Conservation (phyloP, 2,113 vertebrate genomes). For the Entelurus aequoreus region DNA sequence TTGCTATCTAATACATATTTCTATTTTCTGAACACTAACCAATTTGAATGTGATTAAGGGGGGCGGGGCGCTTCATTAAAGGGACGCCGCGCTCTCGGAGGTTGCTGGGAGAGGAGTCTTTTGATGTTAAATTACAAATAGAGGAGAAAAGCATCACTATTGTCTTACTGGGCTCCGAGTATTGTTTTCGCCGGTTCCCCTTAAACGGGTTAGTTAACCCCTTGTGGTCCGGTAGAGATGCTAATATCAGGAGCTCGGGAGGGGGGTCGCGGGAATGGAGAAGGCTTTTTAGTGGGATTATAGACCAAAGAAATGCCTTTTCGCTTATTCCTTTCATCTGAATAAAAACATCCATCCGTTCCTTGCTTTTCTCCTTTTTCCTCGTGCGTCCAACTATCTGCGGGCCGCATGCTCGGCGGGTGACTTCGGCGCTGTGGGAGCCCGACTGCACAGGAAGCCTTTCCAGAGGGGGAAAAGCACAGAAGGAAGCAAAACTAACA, state of each 20-base stretch:
- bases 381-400: constrained; percentile 44
- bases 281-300: constrained; percentile 65
- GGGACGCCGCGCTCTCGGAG: constrained; percentile 72
- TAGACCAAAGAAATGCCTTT: constrained; percentile 65
- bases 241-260: constrained; percentile 56
- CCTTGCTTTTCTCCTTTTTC: constrained; percentile 54
- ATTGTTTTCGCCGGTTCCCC: constrained; percentile 76
- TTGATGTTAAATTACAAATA: constrained; percentile 86
- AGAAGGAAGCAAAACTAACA: constrained; percentile 44
- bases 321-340: constrained; percentile 63
- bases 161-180: constrained; percentile 72
- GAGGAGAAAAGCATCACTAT: constrained; percentile 70
- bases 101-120: constrained; percentile 76
- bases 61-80: constrained; percentile 78
- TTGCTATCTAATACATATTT: constrained; percentile 99
- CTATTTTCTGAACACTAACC: constrained; percentile 99
- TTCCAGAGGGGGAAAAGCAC: constrained; percentile 28
- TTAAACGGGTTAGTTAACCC: constrained; percentile 78
- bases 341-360: constrained; percentile 67
- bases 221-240: constrained; percentile 56
- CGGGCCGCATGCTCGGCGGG: constrained; percentile 44
- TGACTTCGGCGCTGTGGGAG: constrained; percentile 32
- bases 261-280: constrained; percentile 49
- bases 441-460: constrained; percentile 33
- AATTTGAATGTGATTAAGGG: constrained; percentile 99